Conservation (phyloP, 1,140 invertebrate genomes). For the Cydia pomonella region DNA sequence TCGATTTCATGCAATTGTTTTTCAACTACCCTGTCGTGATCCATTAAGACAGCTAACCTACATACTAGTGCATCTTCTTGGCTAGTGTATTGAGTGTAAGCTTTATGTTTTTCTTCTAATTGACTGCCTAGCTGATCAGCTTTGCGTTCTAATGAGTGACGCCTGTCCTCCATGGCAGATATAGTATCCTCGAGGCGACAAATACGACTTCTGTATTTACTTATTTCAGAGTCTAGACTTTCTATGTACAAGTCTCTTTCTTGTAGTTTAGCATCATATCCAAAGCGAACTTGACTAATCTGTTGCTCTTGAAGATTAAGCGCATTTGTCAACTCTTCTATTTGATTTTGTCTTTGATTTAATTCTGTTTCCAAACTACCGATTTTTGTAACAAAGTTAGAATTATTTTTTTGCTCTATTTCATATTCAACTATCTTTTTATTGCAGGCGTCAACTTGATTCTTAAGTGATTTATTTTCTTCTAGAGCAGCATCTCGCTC, state of each 20-base stretch:
- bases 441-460: conserved; percentile 59
- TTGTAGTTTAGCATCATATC: conserved; percentile 84
- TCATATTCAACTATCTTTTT: conserved; percentile 74
- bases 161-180: conserved; percentile 79
- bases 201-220: conserved; percentile 82
- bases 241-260: conserved; percentile 88
- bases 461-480: conserved; percentile 62
- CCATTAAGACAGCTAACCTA: conserved; percentile 78
- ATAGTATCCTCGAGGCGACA: conserved; percentile 82
- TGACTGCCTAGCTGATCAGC: conserved; percentile 80
- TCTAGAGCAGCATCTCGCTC: conserved; percentile 58
- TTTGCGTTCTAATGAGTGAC: conserved; percentile 80
- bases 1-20: conserved; percentile 79
- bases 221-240: conserved; percentile 85
- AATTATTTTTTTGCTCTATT: conserved; percentile 70
- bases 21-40: conserved; percentile 81
- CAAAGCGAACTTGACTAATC: conserved; percentile 66
- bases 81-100: conserved; percentile 79
- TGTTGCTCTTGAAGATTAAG: conserved; percentile 61
- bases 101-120: conserved; percentile 79
- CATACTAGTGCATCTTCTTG: conserved; percentile 81
- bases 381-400: conserved; percentile 70
- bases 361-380: conserved; percentile 70
- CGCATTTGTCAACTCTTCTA: conserved; percentile 59
- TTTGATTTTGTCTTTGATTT: conserved; percentile 64